phyloP scores from a whole-genome alignment of 2,113 vertebrate genomes.

The Pelusios castaneus region DNA sequence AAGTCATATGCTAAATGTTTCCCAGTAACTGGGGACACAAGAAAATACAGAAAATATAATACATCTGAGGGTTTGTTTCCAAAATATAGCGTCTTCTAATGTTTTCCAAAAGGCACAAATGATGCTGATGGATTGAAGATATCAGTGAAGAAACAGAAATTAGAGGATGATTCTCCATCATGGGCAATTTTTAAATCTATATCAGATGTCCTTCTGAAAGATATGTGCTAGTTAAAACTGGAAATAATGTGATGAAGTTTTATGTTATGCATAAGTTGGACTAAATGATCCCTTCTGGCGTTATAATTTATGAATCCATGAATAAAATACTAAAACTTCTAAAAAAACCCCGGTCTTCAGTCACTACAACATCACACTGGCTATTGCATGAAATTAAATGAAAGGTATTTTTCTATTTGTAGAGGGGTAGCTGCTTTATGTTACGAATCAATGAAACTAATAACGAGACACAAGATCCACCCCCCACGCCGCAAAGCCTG shows the following conservation, averaged over 20 bases:
- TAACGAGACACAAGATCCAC: background rate
- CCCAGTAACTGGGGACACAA: background rate
- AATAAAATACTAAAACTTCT: background rate
- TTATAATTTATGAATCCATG: background rate
- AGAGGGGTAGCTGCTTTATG: background rate
- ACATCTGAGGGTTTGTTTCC: background rate
- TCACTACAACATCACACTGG: background rate
- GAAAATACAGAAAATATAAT: background rate
- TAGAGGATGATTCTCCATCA: background rate
- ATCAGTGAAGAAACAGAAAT: background rate
- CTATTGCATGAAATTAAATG: background rate
- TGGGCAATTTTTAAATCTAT: background rate
- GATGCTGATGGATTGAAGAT: background rate
- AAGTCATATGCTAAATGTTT: background rate
- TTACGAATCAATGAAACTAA: background rate
- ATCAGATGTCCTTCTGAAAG: background rate
- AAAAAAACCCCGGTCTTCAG: background rate
- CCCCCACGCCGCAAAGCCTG: background rate
- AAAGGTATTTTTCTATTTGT: background rate
- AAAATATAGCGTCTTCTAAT: background rate
- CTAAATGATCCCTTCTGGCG: background rate
- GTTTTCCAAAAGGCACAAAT: background rate
- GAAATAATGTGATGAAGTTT: background rate
- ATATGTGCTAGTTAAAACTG: background rate
- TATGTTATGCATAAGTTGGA: background rate